A percentile compares a stretch with the other conserved stretches of the same genome.
Evolutionary conservation across 2,888 invertebrate species (phyloP).

Genomic region (Serrognathus titanus): DNA sequence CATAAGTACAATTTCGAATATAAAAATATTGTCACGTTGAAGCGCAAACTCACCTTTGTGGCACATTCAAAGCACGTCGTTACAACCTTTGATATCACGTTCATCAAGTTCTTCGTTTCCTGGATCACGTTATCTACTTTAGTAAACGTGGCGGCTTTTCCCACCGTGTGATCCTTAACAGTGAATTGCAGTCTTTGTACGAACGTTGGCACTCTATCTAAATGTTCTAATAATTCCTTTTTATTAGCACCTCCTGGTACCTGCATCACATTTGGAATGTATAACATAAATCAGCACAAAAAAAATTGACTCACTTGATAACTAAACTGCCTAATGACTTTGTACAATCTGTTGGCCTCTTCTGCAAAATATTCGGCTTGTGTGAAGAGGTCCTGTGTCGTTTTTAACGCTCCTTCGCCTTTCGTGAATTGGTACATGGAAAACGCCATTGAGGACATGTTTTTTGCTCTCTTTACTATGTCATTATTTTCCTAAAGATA

Average conservation of each 20-base stretch:
- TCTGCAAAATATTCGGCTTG: constrained; percentile 99
- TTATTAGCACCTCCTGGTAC: constrained; percentile 95
- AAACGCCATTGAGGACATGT: constrained; percentile 99
- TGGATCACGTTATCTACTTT: constrained; percentile 99
- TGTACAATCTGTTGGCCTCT: constrained; percentile 98
- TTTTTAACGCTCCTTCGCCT: constrained; percentile 92
- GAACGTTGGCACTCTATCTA: constrained; percentile 95
- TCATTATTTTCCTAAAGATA: constrained; percentile 62
- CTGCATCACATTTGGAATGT: constrained; percentile 50
- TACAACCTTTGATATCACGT: constrained; percentile 97
- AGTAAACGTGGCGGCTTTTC: constrained; percentile 97
- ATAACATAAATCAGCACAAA: background rate
- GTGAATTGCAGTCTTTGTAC: constrained; percentile 97
- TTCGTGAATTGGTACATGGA: constrained; percentile 98
- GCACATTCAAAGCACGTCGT: constrained; percentile 98
- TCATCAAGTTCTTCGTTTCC: constrained; percentile 98
- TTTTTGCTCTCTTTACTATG: constrained; percentile 84
- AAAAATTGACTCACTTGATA: constrained; percentile 72
- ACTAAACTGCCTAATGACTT: constrained; percentile 97
- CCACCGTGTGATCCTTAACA: constrained; percentile 97
- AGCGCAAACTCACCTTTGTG: constrained; percentile 74
- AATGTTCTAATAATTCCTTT: constrained; percentile 87
- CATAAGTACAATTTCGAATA: background rate
- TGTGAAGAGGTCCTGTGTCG: constrained; percentile 96
- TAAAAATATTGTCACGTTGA: background rate